Percentiles rank a stretch among this genome's conserved stretches.
Evolutionary conservation across 53 echinoderm and acorn worm genomes (phyloP).

Genomic region (Holothuria scabra): DNA sequence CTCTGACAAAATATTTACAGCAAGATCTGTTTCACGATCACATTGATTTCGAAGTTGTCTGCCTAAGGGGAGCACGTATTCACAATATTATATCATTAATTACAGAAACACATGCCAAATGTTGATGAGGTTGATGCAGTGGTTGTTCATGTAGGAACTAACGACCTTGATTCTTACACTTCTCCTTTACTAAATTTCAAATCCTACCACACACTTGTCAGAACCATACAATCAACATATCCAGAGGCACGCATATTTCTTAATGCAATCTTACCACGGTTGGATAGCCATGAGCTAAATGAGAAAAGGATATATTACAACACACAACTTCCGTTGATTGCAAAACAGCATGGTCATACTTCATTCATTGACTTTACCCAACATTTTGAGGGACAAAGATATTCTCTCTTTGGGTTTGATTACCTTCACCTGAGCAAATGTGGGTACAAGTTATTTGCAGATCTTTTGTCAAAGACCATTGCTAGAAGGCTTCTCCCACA

Average conservation of each 20-base stretch:
- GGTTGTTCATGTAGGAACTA: neutral
- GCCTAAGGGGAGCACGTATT: no score
- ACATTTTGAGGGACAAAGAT: slow-evolving; percentile 6
- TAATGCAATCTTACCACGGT: neutral
- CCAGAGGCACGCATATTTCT: neutral
- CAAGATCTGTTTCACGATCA: no score
- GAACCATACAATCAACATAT: neutral
- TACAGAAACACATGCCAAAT: neutral
- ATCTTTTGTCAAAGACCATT: neutral
- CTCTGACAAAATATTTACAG: no score
- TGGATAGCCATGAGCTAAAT: neutral
- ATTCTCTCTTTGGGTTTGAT: slow-evolving; percentile 1
- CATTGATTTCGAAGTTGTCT: no score
- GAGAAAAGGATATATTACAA: neutral
- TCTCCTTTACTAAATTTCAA: neutral
- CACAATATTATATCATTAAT: no score
- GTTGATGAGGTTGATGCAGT: neutral
- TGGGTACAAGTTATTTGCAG: neutral
- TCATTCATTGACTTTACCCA: slow-evolving; percentile 1
- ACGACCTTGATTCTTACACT: slow-evolving; percentile 1
- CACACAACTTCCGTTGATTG: slow-evolving; percentile 2
- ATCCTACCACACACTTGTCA: slow-evolving; percentile 10
- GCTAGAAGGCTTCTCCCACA: neutral
- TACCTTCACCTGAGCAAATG: neutral
- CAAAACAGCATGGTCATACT: neutral